These are phyloP conservation scores for Auanema sp. DNA, from an alignment of 2,888 invertebrate species.

Conservation along the genomic window DNA sequence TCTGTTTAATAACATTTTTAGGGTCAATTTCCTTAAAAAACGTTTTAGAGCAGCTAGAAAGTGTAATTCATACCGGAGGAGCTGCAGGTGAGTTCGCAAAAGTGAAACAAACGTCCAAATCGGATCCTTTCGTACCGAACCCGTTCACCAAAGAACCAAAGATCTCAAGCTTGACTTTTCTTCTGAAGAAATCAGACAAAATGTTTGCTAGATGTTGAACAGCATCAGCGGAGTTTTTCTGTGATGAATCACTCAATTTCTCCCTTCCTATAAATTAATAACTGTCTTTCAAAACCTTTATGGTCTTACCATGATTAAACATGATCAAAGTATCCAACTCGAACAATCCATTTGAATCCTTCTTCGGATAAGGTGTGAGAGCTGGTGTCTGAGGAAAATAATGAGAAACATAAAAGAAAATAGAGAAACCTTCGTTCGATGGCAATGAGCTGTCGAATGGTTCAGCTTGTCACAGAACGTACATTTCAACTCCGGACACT, in stretches of 20 bases:
- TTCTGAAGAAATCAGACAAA: conserved; percentile 3
- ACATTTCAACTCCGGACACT: conserved; percentile 25
- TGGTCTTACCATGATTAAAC: not conserved
- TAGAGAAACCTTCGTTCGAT: conserved; percentile 24
- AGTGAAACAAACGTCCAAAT: conserved; percentile 72
- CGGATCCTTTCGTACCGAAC: conserved; percentile 70
- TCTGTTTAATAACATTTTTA: conserved; percentile 17
- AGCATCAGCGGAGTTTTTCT: too few relatives aligned
- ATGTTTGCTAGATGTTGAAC: not conserved
- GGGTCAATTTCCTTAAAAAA: conserved; percentile 10
- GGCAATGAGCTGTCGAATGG: conserved; percentile 34
- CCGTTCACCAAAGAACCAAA: conserved; percentile 73
- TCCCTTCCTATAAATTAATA: not conserved
- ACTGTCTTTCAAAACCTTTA: not conserved
- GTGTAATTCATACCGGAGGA: conserved; percentile 11
- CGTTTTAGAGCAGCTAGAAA: not conserved
- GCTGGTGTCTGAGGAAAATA: not conserved
- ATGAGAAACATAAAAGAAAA: not conserved
- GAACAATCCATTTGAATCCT: not conserved
- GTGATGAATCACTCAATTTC: not conserved
- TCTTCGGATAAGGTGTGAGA: too few relatives aligned
- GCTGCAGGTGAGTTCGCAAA: conserved; percentile 64
- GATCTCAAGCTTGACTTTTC: conserved; percentile 64
- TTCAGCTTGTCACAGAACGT: conserved; percentile 32
- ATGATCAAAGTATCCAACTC: not conserved